Evolutionary conservation across 2,797 vertebrate species (phyloP), one percentile per base, ranked within the genome.

Genomic region (Limnodromus scolopaceus): DNA sequence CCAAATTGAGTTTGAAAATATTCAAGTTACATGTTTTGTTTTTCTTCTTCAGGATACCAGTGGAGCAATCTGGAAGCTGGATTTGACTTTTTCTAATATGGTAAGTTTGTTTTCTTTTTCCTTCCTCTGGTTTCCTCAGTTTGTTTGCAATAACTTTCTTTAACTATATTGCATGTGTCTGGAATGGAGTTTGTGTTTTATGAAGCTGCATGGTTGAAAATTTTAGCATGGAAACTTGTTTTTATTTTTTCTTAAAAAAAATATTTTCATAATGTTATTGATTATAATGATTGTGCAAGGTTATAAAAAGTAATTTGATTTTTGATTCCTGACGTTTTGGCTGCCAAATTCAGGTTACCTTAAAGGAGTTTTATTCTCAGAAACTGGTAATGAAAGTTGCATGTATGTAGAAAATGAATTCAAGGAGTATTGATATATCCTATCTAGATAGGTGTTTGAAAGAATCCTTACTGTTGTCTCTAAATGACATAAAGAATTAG

Each of bases 31-130:
- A 9, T 70, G 46, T 74, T 84, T 65, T 86, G 12, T 41, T 87
- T 86, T 80, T 63, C 84, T 96, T 92, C 61, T 97, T 83, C 90
- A 99, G 99, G 99, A 99, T 97, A 97, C 98, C 58, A 98, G 66
- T 41, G 99, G 99, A 95, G 98, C 98, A 93, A 99, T 99, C 90
- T 99, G 99, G 99, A 99, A 99, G 96, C 97, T 99, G 95, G 99
- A 99, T 93, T 98, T 99, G 68, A 99, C 99, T 20, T 99, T 99
- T 97, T 98, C 98, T 89, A 98, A 99, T 97, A 98, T 95, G 27
- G 99, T 99, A 97, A 98, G 98, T 98, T 87, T 79, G 16, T 34
- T 41, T 75, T 87, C 17, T 83, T 92, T 91, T 39, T 46, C 15
- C 78, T 68, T 48, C 22, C 80, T 76, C 25, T 55, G 7, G 49